A percentile compares a stretch with the other conserved stretches of the same genome.
Conservation (phyloP, 2,888 invertebrate species). For the Apodemia zela region DNA sequence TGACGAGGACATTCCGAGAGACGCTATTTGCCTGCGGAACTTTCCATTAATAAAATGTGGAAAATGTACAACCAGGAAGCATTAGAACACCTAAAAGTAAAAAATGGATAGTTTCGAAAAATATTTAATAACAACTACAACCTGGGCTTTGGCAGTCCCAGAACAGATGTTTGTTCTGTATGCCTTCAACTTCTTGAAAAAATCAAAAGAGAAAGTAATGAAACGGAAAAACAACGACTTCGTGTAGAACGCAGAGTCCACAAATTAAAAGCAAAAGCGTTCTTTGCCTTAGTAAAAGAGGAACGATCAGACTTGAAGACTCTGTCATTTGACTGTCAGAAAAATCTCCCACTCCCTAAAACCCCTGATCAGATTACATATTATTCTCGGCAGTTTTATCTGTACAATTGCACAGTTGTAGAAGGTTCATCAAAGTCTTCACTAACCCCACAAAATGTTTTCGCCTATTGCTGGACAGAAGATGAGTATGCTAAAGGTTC, state of each 20-base stretch:
- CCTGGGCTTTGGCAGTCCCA: constrained; percentile 27
- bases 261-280: constrained; percentile 3
- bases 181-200: constrained; percentile 17
- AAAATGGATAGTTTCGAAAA: constrained; percentile 26
- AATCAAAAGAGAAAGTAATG: constrained; percentile 1
- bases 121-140: constrained; percentile 25
- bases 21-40: constrained; percentile 29
- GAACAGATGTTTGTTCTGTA: constrained; percentile 27
- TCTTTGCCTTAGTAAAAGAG: constrained; percentile 6
- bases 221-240: not conserved
- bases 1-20: constrained; percentile 30
- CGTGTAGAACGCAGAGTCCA: not conserved
- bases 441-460: not conserved
- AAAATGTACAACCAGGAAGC: constrained; percentile 29
- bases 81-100: constrained; percentile 26
- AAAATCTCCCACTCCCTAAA: constrained; percentile 11
- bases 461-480: constrained; percentile 6
- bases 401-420: constrained; percentile 9
- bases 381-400: constrained; percentile 14
- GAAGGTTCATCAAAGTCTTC: constrained; percentile 1
- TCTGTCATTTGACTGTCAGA: constrained; percentile 8
- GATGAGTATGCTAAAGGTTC: constrained; percentile 8
- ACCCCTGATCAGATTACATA: not conserved
- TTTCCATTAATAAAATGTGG: constrained; percentile 31
- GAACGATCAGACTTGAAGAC: not conserved